Evolutionary conservation across 1,140 invertebrate species (phyloP).

Genomic region (Galendromus occidentalis): DNA sequence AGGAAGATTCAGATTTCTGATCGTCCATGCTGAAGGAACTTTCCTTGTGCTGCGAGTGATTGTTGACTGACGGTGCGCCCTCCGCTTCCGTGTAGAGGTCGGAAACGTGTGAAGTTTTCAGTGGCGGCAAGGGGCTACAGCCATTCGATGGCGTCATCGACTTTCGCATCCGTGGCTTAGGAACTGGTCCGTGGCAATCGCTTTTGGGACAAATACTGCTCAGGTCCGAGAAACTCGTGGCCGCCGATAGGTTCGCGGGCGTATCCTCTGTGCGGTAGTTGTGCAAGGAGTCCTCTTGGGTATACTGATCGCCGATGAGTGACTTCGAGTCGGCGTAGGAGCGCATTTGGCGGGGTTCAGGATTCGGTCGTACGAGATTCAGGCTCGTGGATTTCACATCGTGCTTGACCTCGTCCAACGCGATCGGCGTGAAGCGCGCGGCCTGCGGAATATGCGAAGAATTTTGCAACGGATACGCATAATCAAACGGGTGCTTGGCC

Average conservation of each 20-base stretch:
- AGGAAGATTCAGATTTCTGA: neutral
- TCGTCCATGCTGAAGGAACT: neutral
- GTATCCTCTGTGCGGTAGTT: slow-evolving; percentile 4
- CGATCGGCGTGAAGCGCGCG: neutral
- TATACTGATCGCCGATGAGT: neutral
- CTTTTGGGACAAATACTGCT: slow-evolving; percentile 7
- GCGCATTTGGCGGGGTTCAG: neutral
- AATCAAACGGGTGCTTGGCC: neutral
- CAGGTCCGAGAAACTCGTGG: neutral
- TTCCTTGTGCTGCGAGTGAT: neutral
- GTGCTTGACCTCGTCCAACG: neutral
- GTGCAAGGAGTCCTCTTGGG: neutral
- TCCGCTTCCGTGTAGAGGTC: neutral
- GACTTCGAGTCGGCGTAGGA: neutral
- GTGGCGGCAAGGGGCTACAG: neutral
- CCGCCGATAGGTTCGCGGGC: neutral
- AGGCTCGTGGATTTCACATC: neutral
- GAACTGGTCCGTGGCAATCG: neutral
- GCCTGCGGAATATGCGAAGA: neutral
- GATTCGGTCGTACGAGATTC: neutral
- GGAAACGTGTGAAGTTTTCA: too few species aligned
- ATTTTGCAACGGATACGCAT: neutral
- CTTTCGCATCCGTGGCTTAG: neutral
- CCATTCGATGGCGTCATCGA: neutral
- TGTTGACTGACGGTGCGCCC: neutral